These are phyloP conservation scores for Pogonognathellus flavescens DNA, from an alignment of 1,140 invertebrate species.

Conservation along the genomic window DNA sequence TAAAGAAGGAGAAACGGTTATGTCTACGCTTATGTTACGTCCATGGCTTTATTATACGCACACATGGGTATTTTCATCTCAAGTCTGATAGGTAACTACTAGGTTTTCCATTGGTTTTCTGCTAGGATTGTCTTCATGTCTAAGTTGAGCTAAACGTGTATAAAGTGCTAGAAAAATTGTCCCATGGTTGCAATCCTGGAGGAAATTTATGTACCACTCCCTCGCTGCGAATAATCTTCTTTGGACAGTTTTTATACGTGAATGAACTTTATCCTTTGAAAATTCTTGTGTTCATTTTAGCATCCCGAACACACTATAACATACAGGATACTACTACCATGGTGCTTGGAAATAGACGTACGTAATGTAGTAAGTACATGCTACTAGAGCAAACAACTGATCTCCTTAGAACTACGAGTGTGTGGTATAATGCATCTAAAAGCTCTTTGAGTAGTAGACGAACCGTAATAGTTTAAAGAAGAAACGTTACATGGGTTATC, in stretches of 20 bases:
- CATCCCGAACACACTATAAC: not conserved
- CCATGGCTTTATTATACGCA: not conserved
- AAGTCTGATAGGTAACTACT: conserved; percentile 8
- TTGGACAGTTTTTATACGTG: conserved; percentile 38
- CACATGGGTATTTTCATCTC: conserved; percentile 1
- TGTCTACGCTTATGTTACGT: not conserved
- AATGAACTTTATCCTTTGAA: conserved; percentile 24
- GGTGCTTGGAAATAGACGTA: too few species aligned
- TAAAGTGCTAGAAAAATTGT: conserved; percentile 49
- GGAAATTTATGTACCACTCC: conserved; percentile 46
- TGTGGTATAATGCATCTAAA: conserved; percentile 6
- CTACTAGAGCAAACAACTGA: not conserved
- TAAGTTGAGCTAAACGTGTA: conserved; percentile 36
- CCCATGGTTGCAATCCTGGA: conserved; percentile 32
- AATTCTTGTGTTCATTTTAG: not conserved
- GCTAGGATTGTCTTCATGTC: conserved; percentile 23
- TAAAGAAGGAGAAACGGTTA: not conserved
- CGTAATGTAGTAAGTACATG: not conserved
- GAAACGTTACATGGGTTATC: too few species aligned
- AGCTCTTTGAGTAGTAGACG: not conserved
- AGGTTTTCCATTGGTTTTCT: conserved; percentile 1
- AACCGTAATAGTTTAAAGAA: too few species aligned
- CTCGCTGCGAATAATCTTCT: conserved; percentile 46
- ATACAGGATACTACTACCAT: not conserved
- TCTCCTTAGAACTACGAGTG: conserved; percentile 1